phyloP scores from a whole-genome alignment of 2,113 vertebrate species.

The Scomber colias region DNA sequence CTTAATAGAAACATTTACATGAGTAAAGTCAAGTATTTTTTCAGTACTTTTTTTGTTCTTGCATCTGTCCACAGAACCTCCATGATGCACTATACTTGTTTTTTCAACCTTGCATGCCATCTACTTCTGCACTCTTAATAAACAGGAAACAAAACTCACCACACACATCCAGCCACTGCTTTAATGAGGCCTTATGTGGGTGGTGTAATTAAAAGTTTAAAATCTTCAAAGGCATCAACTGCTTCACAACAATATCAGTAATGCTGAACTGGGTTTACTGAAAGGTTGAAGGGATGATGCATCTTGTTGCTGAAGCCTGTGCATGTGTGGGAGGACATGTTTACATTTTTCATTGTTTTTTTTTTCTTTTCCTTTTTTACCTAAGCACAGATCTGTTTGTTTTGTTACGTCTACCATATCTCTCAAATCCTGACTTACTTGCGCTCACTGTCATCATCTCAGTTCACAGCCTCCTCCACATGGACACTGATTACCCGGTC shows the following conservation, averaged over 20 bases:
- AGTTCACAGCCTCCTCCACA: slow-evolving; percentile 13
- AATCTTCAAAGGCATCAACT: slow-evolving; percentile 7
- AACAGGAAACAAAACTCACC: not conserved
- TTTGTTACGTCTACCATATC: not conserved
- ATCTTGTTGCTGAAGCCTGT: not conserved
- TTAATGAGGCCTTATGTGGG: too few relatives aligned
- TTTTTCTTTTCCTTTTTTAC: too few relatives aligned
- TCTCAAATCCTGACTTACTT: not conserved
- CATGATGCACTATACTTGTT: not conserved
- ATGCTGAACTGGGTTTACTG: not conserved
- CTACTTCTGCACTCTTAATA: too few relatives aligned
- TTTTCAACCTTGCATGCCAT: too few relatives aligned
- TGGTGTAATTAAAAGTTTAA: slow-evolving; percentile 17
- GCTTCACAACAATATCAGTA: not conserved
- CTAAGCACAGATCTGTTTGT: not conserved
- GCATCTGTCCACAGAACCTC: not conserved
- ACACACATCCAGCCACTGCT: too few relatives aligned
- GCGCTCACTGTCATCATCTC: not conserved
- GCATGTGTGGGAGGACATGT: not conserved
- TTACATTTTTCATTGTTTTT: not conserved
- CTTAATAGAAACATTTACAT: slow-evolving; percentile 20
- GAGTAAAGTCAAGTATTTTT: not conserved
- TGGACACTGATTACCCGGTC: slow-evolving; percentile 44
- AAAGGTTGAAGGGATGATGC: too few relatives aligned
- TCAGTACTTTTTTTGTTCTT: not conserved